Percentiles rank a stretch among this genome's conserved stretches.
phyloP scores from a whole-genome alignment of 2,113 vertebrate species.

The Callithrix jacchus region DNA sequence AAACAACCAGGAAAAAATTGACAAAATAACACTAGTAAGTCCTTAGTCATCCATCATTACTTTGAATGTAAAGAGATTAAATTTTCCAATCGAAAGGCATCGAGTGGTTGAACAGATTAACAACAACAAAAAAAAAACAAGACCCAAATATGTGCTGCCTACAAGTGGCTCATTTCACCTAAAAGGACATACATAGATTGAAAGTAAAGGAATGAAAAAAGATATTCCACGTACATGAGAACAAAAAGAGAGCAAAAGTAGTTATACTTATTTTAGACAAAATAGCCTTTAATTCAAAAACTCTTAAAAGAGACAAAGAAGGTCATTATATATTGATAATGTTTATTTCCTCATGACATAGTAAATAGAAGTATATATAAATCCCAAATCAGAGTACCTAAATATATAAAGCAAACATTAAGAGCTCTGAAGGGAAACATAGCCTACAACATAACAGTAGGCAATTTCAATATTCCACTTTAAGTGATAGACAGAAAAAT shows the following conservation, averaged over 20 bases:
- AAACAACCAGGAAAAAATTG: background rate
- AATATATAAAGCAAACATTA: background rate
- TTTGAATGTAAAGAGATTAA: background rate
- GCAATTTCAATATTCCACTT: background rate
- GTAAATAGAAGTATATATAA: background rate
- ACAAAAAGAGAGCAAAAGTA: background rate
- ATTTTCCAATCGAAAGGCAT: background rate
- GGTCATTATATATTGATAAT: background rate
- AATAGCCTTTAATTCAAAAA: background rate
- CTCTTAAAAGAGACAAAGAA: background rate
- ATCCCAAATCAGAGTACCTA: background rate
- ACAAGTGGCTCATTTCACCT: background rate
- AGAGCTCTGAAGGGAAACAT: background rate
- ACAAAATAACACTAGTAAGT: background rate
- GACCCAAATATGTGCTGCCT: background rate
- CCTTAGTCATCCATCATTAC: background rate
- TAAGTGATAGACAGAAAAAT: background rate
- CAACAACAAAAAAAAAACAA: background rate
- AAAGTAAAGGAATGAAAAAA: background rate
- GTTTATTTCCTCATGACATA: background rate
- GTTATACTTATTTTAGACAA: background rate
- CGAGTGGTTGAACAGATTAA: background rate
- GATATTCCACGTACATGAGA: background rate
- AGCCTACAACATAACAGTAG: background rate
- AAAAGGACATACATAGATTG: background rate